Conservation (phyloP, 2,888 invertebrate genomes). For the Spialia ferax region DNA sequence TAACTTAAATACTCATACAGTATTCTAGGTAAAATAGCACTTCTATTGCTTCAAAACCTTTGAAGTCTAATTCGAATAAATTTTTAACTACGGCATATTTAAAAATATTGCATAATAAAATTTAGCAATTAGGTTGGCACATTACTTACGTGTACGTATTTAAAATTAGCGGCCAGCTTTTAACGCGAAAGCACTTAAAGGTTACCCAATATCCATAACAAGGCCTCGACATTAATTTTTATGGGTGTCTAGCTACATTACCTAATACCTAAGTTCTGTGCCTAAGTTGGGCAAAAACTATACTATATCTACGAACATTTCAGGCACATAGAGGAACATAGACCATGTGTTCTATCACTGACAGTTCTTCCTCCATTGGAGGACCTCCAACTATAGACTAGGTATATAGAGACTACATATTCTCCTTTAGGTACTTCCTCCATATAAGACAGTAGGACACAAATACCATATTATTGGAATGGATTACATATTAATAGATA, state of each 20-base stretch:
- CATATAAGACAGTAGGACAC: too few species aligned
- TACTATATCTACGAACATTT: slow-evolving; percentile 10
- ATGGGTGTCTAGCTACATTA: slow-evolving; percentile 36
- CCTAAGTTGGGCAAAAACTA: slow-evolving; percentile 35
- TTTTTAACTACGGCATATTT: neutral
- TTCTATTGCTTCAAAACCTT: too few species aligned
- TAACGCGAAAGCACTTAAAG: slow-evolving; percentile 33
- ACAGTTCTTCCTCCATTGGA: too few species aligned
- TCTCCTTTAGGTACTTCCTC: too few species aligned
- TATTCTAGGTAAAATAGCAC: too few species aligned
- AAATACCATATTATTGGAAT: too few species aligned
- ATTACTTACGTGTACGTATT: neutral
- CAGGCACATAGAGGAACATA: slow-evolving; percentile 11
- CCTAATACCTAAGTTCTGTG: too few species aligned
- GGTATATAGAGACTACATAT: too few species aligned
- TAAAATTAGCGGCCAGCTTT: slow-evolving; percentile 23
- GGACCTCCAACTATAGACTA: too few species aligned
- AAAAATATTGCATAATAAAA: neutral
- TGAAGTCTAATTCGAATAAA: neutral
- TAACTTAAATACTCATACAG: too few species aligned
- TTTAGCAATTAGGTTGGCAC: neutral
- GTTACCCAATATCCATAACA: slow-evolving; percentile 33
- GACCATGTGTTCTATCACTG: neutral
- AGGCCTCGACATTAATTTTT: slow-evolving; percentile 38
- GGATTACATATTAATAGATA: too few species aligned